These are phyloP conservation scores for Aphelinus atriplicis DNA, from an alignment of 1,140 invertebrate genomes.

Conservation along the genomic window DNA sequence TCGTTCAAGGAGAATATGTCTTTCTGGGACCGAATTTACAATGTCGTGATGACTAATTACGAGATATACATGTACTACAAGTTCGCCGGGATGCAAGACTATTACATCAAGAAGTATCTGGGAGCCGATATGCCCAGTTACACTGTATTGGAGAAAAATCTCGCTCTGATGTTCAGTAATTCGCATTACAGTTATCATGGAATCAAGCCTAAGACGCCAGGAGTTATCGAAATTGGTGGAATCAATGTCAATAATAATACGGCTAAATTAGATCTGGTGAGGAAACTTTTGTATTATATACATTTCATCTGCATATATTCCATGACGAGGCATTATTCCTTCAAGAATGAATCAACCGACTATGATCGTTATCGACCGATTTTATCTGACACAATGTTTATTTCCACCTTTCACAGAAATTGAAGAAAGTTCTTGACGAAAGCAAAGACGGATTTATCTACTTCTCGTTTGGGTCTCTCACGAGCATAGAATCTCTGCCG, in stretches of 20 bases:
- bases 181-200: background rate
- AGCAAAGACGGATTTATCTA: slow-evolving; percentile 76
- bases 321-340: no score
- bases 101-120: slow-evolving; percentile 1
- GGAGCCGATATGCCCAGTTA: background rate
- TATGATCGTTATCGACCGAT: background rate
- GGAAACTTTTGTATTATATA: slow-evolving; percentile 4
- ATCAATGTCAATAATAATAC: background rate
- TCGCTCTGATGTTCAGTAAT: background rate
- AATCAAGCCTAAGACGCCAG: background rate
- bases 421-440: slow-evolving; percentile 74
- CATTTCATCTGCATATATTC: no score
- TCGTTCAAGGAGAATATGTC: background rate
- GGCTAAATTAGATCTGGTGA: slow-evolving; percentile 47
- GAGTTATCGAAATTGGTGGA: background rate
- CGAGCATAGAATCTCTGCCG: slow-evolving; percentile 70
- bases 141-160: background rate
- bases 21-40: background rate
- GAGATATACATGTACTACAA: background rate
- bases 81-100: background rate
- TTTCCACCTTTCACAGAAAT: slow-evolving; percentile 62
- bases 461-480: slow-evolving; percentile 77
- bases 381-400: background rate
- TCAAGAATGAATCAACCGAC: background rate
- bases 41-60: background rate